Conservation (phyloP, 2,888 invertebrate species). For the Patella pellucida region DNA sequence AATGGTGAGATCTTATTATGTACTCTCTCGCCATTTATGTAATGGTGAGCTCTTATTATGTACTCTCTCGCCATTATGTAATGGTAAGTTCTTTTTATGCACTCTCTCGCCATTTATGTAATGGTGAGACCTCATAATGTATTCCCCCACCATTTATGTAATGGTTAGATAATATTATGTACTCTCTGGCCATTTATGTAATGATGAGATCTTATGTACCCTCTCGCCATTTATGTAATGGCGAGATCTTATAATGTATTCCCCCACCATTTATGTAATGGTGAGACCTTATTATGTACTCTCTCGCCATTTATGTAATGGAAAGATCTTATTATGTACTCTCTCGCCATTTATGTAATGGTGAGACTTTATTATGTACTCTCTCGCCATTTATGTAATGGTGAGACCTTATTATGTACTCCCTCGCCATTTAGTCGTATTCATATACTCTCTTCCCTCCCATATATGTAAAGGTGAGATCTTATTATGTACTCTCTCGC, state of each 20-base stretch:
- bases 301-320: slow-evolving; percentile 34
- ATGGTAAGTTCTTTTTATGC: slow-evolving; percentile 32
- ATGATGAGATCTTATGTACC: slow-evolving; percentile 32
- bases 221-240: slow-evolving; percentile 38
- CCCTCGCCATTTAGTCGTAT: slow-evolving; percentile 16
- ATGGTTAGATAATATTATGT: slow-evolving; percentile 31
- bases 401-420: slow-evolving; percentile 27
- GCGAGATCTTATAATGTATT: slow-evolving; percentile 24
- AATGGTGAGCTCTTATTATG: slow-evolving; percentile 32
- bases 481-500: slow-evolving; percentile 5
- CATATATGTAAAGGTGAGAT: too few species aligned
- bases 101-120: slow-evolving; percentile 29
- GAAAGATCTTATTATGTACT: slow-evolving; percentile 27
- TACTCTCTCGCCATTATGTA: slow-evolving; percentile 29
- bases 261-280: slow-evolving; percentile 38
- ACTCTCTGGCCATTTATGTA: slow-evolving; percentile 32
- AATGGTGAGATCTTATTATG: slow-evolving; percentile 33
- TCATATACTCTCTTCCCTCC: too few species aligned
- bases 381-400: slow-evolving; percentile 34
- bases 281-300: slow-evolving; percentile 27
- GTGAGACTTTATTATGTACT: slow-evolving; percentile 27
- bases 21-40: slow-evolving; percentile 29
- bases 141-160: slow-evolving; percentile 32
- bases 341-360: slow-evolving; percentile 34
- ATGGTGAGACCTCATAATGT: slow-evolving; percentile 30